Percentiles rank a stretch among this genome's conserved stretches.
Evolutionary conservation across 1,140 invertebrate genomes (phyloP).

Genomic region (Hirudo medicinalis): DNA sequence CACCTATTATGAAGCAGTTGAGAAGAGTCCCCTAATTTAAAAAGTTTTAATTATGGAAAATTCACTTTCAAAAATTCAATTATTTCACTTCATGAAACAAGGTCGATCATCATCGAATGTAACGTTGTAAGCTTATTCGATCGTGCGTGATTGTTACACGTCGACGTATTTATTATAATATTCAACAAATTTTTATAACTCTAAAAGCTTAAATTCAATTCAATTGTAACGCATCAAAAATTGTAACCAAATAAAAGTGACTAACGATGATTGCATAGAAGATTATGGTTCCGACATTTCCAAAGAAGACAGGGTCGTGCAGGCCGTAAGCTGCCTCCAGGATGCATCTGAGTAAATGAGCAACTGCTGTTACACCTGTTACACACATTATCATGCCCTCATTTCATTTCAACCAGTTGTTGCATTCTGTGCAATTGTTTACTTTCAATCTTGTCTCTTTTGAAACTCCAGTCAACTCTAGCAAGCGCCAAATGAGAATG

Average conservation of each 20-base stretch:
- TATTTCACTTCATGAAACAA: no score
- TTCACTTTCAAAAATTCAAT: no score
- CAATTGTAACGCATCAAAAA: neutral
- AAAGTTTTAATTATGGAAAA: neutral
- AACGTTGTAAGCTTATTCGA: neutral
- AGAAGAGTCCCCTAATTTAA: slow-evolving; percentile 10
- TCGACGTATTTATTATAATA: neutral
- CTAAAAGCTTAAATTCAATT: neutral
- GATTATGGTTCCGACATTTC: slow-evolving; percentile 87
- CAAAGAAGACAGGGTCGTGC: slow-evolving; percentile 86
- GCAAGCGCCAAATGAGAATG: no score
- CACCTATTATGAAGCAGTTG: slow-evolving; percentile 19
- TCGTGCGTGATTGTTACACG: neutral
- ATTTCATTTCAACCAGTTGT: no score
- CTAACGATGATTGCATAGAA: slow-evolving; percentile 79
- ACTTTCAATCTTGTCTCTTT: no score
- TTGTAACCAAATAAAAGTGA: neutral
- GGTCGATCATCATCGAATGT: neutral
- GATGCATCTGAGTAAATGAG: slow-evolving; percentile 12
- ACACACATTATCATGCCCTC: no score
- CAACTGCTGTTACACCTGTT: no score
- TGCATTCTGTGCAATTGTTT: no score
- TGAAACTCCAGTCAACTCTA: no score
- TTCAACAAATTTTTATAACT: neutral
- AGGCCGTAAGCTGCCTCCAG: slow-evolving; percentile 95